phyloP scores from a whole-genome alignment of 2,888 invertebrate genomes.

The Agrotis puta region DNA sequence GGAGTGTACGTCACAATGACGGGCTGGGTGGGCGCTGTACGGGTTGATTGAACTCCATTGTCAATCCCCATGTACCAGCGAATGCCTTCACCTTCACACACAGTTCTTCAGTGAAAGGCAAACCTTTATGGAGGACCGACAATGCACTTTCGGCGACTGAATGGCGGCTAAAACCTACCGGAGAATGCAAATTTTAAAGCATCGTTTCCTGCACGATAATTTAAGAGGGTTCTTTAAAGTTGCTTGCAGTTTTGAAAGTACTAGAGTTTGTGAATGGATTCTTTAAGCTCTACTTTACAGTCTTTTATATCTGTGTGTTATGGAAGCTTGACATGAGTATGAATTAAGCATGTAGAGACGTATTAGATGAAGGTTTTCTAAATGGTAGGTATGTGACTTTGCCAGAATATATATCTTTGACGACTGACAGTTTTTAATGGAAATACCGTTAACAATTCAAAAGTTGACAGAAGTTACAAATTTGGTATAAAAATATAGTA shows the following conservation, averaged over 20 bases:
- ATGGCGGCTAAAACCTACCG: conserved; percentile 73
- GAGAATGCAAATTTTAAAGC: conserved; percentile 77
- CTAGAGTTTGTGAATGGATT: conserved; percentile 67
- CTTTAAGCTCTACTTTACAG: conserved; percentile 38
- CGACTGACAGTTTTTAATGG: background rate
- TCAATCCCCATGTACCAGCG: conserved; percentile 84
- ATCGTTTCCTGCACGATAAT: conserved; percentile 70
- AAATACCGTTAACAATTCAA: background rate
- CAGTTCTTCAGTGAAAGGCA: conserved; percentile 70
- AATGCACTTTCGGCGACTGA: conserved; percentile 76
- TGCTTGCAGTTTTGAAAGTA: conserved; percentile 66
- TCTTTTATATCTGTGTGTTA: conserved; percentile 14
- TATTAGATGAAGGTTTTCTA: background rate
- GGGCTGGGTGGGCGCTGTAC: conserved; percentile 82
- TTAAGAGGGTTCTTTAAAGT: conserved; percentile 72
- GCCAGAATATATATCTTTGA: background rate
- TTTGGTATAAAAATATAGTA: background rate
- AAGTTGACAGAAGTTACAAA: background rate
- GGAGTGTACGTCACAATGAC: conserved; percentile 82
- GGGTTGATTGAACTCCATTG: conserved; percentile 88
- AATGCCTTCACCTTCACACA: conserved; percentile 74
- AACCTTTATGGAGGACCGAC: conserved; percentile 71
- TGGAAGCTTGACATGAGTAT: conserved; percentile 12
- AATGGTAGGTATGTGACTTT: background rate
- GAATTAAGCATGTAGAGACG: background rate